phyloP scores from a whole-genome alignment of 64 coral and sea anemone genomes.

The Pachyseris speciosa region DNA sequence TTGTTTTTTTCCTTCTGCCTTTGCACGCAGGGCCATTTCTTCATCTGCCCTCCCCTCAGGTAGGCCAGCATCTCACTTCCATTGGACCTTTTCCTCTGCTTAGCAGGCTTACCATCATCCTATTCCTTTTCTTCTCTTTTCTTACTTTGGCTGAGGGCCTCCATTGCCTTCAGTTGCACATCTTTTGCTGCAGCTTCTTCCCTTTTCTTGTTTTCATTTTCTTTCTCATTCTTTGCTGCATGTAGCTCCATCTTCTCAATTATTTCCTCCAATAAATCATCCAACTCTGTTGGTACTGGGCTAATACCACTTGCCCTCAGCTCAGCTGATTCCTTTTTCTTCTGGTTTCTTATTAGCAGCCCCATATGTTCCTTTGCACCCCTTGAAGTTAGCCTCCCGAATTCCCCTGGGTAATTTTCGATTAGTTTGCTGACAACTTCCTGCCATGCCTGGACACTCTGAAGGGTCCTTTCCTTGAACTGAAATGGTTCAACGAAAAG shows the following conservation, averaged over 20 bases:
- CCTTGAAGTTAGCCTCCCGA: no score
- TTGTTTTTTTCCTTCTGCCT: slow-evolving; percentile 55
- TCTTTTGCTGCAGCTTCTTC: slow-evolving; percentile 46
- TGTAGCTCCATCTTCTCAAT: slow-evolving; percentile 55
- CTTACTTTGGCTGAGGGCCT: slow-evolving; percentile 45
- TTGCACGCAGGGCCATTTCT: slow-evolving; percentile 48
- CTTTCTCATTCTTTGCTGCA: slow-evolving; percentile 61
- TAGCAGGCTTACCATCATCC: slow-evolving; percentile 31
- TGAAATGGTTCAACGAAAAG: no score
- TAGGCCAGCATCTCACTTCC: slow-evolving; percentile 60
- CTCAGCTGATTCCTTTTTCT: no score
- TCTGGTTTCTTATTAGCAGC: no score
- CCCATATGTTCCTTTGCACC: no score
- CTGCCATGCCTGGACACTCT: no score
- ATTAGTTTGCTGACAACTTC: no score
- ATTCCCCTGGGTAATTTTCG: no score
- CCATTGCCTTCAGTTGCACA: not conserved
- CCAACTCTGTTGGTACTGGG: no score
- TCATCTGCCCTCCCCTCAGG: slow-evolving; percentile 8
- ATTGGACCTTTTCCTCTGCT: slow-evolving; percentile 20
- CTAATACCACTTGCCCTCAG: no score
- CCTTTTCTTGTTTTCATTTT: slow-evolving; percentile 64
- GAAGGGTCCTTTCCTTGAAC: no score
- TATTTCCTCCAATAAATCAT: slow-evolving; percentile 35
- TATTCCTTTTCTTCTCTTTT: slow-evolving; percentile 43